Base-by-base conservation (phyloP, 2,113 vertebrate genomes). In the Pteronura brasiliensis region DNA sequence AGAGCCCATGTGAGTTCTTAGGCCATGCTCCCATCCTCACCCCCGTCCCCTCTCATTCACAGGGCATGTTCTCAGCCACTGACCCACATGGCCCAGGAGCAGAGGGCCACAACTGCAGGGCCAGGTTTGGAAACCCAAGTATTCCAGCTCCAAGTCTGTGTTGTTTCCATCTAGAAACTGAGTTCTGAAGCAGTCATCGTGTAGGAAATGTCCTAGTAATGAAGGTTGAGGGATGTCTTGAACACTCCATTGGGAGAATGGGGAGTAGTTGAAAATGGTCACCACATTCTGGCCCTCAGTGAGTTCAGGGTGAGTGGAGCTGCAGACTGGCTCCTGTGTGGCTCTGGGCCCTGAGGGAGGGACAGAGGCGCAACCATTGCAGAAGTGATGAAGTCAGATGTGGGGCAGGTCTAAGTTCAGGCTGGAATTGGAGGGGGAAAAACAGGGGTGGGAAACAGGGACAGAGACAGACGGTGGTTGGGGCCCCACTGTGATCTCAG, bases 271-370 rank as follows among this genome's bases (percentile, higher is more conserved):
- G 39, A 6, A 15, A 23, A 31, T 4, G 11, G 20, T 72, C 21
- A 9, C 57, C 21, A 5, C 7, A 13, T 44, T 10, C 39, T 47
- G 8, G 17, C 39, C 39, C 27, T 89, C 27, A 1, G 55, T 8
- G 67, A 44, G 67, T 36, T 49, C 12, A 2, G 17, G 7, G 17
- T 9, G 74, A 15, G 47, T 15, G 17, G 31, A 10, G 13, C 69
- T n/a, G 39, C 18, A 20, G 20, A 4, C 2, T 2, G 42, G 4
- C 17, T 52, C 20, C 36, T 21, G 0, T 3, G 0, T 4, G 23
- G 63, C 81, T 9, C 29, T 29, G 71, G 72, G 61, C 39, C 17
- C 0, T 49, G 6, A 3, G 25, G 0, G 13, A 7, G 63, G 31
- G 23, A 4, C 47, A 8, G 21, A 1, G 12, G 65, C 14, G 10